Conservation (phyloP, 2,797 vertebrate genomes). For the Danio jaintianensis region DNA sequence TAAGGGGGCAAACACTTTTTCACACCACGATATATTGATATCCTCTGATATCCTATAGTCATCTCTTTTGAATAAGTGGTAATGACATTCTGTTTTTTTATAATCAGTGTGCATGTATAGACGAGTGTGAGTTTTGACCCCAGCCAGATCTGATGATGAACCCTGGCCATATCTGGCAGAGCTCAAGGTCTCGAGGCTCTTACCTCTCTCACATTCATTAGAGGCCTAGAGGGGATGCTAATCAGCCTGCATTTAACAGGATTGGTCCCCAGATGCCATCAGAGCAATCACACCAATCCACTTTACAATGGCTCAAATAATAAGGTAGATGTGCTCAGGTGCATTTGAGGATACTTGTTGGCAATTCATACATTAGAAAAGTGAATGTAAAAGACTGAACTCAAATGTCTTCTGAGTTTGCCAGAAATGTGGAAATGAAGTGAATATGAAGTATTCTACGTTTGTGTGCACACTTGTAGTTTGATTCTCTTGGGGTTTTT, state of each 20-base stretch:
- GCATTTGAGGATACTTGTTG: neutral
- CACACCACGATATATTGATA: too few relatives aligned
- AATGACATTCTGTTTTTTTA: constrained; percentile 5
- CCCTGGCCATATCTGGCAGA: constrained; percentile 14
- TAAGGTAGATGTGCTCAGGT: neutral
- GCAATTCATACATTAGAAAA: neutral
- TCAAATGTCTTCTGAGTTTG: neutral
- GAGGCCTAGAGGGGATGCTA: constrained; percentile 53
- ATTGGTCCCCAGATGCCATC: constrained; percentile 51
- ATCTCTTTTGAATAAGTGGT: neutral
- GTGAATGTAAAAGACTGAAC: neutral
- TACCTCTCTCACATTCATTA: constrained; percentile 52
- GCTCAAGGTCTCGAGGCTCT: neutral
- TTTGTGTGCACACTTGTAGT: too few relatives aligned
- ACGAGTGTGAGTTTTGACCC: constrained; percentile 1
- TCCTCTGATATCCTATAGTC: neutral
- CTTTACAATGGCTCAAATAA: neutral
- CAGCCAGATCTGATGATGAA: constrained; percentile 6
- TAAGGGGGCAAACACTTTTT: too few relatives aligned
- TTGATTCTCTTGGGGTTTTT: too few relatives aligned
- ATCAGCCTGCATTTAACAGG: constrained; percentile 51
- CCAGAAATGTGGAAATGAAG: constrained; percentile 16
- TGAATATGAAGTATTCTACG: neutral
- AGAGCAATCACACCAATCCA: constrained; percentile 32
- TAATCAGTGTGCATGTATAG: constrained; percentile 12